Evolutionary conservation across 2,888 invertebrate genomes (phyloP), one percentile per base, ranked within the genome.

Genomic region (Drosophila gaucha): DNA sequence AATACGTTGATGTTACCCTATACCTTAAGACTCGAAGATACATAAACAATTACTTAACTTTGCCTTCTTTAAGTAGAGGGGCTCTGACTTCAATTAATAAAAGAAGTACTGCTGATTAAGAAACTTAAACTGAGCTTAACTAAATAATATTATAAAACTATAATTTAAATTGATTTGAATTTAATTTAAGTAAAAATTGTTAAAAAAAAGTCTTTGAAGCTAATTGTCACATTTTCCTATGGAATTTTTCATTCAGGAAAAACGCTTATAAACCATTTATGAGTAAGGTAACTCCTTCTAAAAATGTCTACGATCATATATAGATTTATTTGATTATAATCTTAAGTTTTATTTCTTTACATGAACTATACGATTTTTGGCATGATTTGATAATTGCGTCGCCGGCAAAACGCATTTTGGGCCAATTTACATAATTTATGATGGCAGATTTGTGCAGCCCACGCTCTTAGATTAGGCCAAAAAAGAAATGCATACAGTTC

Each of bases 361-460:
- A 9, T 16, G 14, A 22, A 6, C 35, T 14, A 20, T n/a, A n/a
- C 14, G 20, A 10, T 5, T 18, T 18, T 64, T 64, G 64, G 54
- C 67, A 28, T 22, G 10, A 36, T 28, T 55, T 6, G 41, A 60
- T 66, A 74, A 74, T 77, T 72, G 67, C 52, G 56, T 52, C 51
- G 84, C 64, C 68, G 79, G 49, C 44, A 5, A 46, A 63, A 67
- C 56, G 59, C 71, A 86, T 78, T 74, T 59, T 66, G 33, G 46
- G 52, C 50, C 65, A 74, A 82, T 82, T 87, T 72, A 65, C 79
- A 75, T 87, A 78, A 82, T 82, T 82, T 82, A 82, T 79, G 79
- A 64, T 67, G 83, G 59, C 84, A 43, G 43, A 49, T 39, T 50
- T 4, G 36, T 38, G 58, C 70, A 43, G 50, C 72, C 59, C 77